Evolutionary conservation across 2,888 invertebrate species (phyloP), one percentile per base, ranked within the genome.

Genomic region (Pseudococcus jackbeardsleyi): DNA sequence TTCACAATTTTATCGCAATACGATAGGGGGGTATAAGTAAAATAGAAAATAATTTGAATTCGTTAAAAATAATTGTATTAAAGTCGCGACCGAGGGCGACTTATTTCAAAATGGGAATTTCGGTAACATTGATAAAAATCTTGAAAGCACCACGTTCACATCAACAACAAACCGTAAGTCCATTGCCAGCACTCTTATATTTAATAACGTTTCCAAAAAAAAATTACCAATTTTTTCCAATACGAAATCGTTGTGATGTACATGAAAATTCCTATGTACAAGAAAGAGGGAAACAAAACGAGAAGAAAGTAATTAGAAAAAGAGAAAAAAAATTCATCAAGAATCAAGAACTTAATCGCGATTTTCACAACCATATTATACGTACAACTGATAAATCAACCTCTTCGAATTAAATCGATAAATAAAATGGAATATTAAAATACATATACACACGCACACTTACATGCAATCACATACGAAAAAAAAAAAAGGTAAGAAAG

Each of bases 401-500:
- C 79, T 46, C n/a, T 82, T 82, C 46, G 77, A 19, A 82, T 48
- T 86, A 46, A 68, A 64, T 68, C 86, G 46, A 72, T 68, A 64
- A 72, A 86, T 68, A 86, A 86, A 42, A 64, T 68, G 86, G 68
- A 26, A 86, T 39, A 39, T 33, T 59, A 85, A 85, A 46, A 17
- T 19, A 85, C 19, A 42, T 33, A 59, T 22, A 68, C 86, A 46
- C 22, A 64, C 17, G 39, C n/a, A 50, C 8, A 50, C 42, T 19
- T 19, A 26, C 26, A 50, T 22, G n/a, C n/a, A 84, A 84, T 50
- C 46, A 85, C 46, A 54, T 17, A 85, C 33, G 50, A 85, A 59
- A 85, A 85, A 86, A 85, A 86, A 86, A 64, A 86, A 64, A 68
- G 17, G n/a, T 72, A 68, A 68, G 26, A 86, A 72, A 68, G 39